Conservation (phyloP, 2,888 invertebrate species). For the Sphaeridia pumilis region DNA sequence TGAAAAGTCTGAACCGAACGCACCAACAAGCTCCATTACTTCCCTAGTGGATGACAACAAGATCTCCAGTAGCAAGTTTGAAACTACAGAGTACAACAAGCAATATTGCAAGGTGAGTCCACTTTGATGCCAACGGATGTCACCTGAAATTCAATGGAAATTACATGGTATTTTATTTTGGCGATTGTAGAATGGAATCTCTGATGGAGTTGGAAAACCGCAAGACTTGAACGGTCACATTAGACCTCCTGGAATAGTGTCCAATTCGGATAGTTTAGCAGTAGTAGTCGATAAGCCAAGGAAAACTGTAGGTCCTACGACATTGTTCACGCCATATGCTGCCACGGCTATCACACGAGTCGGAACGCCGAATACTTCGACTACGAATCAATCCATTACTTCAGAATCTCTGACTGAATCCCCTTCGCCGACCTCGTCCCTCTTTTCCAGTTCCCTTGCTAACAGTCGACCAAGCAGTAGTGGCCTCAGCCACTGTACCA, state of each 20-base stretch:
- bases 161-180: too few species aligned
- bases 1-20: too few species aligned
- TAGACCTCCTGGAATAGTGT: not conserved
- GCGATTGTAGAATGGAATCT: constrained; percentile 28
- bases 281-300: constrained; percentile 16
- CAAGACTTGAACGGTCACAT: constrained; percentile 24
- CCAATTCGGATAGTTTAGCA: not conserved
- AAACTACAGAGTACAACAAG: too few species aligned
- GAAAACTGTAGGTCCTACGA: constrained; percentile 21
- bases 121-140: too few species aligned
- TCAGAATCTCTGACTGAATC: not conserved
- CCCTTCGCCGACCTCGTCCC: not conserved
- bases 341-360: constrained; percentile 33
- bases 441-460: not conserved
- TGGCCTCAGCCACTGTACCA: too few species aligned
- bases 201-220: constrained; percentile 11
- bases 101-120: too few species aligned
- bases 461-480: not conserved
- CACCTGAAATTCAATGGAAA: too few species aligned
- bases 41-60: too few species aligned
- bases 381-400: not conserved
- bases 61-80: too few species aligned
- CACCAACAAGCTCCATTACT: too few species aligned
- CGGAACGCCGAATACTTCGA: constrained; percentile 20
- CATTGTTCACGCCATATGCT: constrained; percentile 34